phyloP scores from a whole-genome alignment of 2,113 vertebrate genomes.

The Colistium nudipinnis region DNA sequence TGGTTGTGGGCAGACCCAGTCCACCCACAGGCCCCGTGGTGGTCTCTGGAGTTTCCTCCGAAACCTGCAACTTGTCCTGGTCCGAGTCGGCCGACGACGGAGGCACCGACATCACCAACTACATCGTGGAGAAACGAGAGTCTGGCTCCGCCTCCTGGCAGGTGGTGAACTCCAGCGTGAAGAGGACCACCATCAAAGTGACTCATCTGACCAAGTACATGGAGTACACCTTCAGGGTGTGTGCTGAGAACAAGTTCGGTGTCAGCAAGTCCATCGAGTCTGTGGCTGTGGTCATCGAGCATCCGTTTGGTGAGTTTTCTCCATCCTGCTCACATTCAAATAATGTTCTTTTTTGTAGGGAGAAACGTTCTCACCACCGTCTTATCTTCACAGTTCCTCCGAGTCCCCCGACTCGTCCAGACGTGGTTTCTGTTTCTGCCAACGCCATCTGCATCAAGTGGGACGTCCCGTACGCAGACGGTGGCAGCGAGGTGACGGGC shows the following conservation, averaged over 20 bases:
- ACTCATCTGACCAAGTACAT: conserved; percentile 96
- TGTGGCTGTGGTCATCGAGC: conserved; percentile 90
- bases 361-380: background rate
- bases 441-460: conserved; percentile 92
- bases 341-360: background rate
- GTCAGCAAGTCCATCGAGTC: conserved; percentile 96
- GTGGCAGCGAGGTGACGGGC: conserved; percentile 93
- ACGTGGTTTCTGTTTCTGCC: conserved; percentile 90
- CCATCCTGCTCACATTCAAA: background rate
- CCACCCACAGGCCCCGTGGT: conserved; percentile 89
- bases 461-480: conserved; percentile 96
- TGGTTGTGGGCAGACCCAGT: conserved; percentile 91
- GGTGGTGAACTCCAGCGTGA: conserved; percentile 96
- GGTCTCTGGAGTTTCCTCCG: conserved; percentile 92
- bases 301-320: conserved; percentile 91
- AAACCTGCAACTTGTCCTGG: conserved; percentile 93
- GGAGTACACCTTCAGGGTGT: conserved; percentile 96
- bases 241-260: conserved; percentile 96
- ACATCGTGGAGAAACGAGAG: conserved; percentile 98
- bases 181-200: conserved; percentile 96
- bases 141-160: conserved; percentile 95
- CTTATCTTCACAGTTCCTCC: conserved; percentile 85
- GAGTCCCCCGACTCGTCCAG: conserved; percentile 93
- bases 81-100: conserved; percentile 92
- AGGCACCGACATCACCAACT: conserved; percentile 92